Evolutionary conservation across 2,113 vertebrate species (phyloP).

Genomic region (Gavia stellata): DNA sequence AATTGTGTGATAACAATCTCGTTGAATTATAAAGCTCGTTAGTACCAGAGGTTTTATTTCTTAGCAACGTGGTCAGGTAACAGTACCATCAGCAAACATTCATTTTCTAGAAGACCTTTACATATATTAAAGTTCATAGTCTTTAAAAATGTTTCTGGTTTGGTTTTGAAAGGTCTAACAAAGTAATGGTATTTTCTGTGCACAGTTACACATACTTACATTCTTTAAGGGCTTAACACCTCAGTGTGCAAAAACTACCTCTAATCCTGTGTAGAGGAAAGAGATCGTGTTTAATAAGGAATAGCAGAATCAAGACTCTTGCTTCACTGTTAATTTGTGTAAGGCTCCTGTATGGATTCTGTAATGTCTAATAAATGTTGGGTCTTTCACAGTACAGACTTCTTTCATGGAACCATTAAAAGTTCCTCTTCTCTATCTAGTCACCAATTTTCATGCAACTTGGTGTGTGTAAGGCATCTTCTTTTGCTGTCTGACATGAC

Average conservation of each 20-base stretch:
- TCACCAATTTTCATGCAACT: neutral
- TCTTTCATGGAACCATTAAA: neutral
- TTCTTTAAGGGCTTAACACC: neutral
- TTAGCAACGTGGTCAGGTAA: conserved; percentile 45
- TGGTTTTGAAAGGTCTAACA: neutral
- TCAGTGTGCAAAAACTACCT: neutral
- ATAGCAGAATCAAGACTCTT: neutral
- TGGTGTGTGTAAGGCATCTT: neutral
- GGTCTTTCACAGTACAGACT: neutral
- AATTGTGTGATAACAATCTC: conserved; percentile 51
- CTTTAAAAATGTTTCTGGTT: neutral
- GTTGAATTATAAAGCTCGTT: conserved; percentile 61
- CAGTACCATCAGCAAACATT: conserved; percentile 47
- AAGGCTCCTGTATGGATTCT: neutral
- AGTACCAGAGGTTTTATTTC: conserved; percentile 54
- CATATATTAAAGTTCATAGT: neutral
- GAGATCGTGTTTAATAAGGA: neutral
- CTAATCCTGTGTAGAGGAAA: neutral
- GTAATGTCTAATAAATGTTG: neutral
- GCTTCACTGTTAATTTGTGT: neutral
- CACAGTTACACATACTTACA: neutral
- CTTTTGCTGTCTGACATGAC: neutral
- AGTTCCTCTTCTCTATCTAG: neutral
- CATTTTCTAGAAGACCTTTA: conserved; percentile 17
- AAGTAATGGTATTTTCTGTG: neutral